Evolutionary conservation across 2,888 invertebrate species (phyloP).

Genomic region (Apotomis betuletana): DNA sequence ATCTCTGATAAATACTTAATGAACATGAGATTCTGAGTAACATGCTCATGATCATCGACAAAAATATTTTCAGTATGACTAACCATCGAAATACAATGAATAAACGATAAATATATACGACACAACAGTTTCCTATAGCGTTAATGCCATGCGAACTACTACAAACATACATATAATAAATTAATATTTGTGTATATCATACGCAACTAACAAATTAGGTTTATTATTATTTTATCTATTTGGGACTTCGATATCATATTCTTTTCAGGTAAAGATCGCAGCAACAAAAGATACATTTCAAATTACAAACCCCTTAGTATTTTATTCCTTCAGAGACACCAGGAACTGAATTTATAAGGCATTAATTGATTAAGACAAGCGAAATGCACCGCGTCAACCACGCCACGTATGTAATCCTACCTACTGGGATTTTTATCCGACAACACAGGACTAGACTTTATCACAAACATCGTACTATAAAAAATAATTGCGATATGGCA

Average conservation of each 20-base stretch:
- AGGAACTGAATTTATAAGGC: too few relatives aligned
- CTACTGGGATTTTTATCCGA: background rate
- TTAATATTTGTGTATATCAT: too few relatives aligned
- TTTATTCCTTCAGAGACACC: too few relatives aligned
- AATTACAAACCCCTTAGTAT: background rate
- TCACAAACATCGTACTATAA: background rate
- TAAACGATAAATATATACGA: background rate
- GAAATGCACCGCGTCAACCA: background rate
- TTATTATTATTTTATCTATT: background rate
- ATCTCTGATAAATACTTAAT: background rate
- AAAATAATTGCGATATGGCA: background rate
- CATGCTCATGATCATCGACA: background rate
- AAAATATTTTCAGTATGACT: background rate
- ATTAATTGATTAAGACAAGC: too few relatives aligned
- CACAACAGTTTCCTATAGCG: background rate
- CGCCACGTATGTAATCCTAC: background rate
- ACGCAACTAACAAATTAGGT: background rate
- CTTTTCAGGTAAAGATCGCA: background rate
- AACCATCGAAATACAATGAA: background rate
- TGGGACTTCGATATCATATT: background rate
- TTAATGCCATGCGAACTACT: background rate
- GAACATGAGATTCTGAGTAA: slow-evolving; percentile 2
- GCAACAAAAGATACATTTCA: background rate
- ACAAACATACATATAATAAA: too few relatives aligned
- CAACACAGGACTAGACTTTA: background rate